Evolutionary conservation across 2,113 vertebrate species (phyloP).

Genomic region (Lepus europaeus): DNA sequence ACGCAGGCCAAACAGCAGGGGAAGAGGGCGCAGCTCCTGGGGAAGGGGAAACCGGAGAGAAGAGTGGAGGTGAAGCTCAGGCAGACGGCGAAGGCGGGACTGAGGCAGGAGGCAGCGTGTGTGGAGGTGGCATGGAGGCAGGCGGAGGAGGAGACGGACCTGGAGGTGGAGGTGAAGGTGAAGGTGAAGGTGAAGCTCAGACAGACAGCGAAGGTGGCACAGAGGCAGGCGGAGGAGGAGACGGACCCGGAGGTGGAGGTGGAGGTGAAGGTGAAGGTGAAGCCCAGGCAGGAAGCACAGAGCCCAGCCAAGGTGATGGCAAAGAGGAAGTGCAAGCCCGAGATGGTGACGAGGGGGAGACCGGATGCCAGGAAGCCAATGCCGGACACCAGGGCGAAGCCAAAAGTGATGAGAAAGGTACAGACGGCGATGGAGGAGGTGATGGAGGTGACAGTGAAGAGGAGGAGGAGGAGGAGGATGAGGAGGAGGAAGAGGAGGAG

Average conservation of each 20-base stretch:
- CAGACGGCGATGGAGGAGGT: constrained; percentile 72
- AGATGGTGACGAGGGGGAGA: constrained; percentile 54
- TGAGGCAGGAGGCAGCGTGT: not conserved
- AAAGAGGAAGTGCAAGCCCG: not conserved
- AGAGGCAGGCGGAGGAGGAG: not conserved
- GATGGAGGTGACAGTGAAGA: constrained; percentile 79
- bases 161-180: not conserved
- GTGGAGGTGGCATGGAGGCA: not conserved
- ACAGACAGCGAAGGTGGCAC: not conserved
- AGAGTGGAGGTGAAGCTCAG: not conserved
- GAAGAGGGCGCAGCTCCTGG: not conserved
- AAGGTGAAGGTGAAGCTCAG: not conserved
- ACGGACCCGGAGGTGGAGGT: not conserved
- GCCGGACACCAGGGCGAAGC: constrained; percentile 30
- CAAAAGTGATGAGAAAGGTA: constrained; percentile 37
- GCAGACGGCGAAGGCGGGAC: not conserved
- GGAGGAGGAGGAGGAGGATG: constrained; percentile 80
- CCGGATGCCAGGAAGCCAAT: not conserved
- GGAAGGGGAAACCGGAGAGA: not conserved
- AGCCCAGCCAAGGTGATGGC: not conserved
- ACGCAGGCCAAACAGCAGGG: not conserved
- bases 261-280: not conserved
- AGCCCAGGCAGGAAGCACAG: not conserved
- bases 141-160: not conserved
- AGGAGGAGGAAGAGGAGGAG: constrained; percentile 77